phyloP scores from a whole-genome alignment of 1,140 invertebrate species.

The Drosophila quadrilineata region DNA sequence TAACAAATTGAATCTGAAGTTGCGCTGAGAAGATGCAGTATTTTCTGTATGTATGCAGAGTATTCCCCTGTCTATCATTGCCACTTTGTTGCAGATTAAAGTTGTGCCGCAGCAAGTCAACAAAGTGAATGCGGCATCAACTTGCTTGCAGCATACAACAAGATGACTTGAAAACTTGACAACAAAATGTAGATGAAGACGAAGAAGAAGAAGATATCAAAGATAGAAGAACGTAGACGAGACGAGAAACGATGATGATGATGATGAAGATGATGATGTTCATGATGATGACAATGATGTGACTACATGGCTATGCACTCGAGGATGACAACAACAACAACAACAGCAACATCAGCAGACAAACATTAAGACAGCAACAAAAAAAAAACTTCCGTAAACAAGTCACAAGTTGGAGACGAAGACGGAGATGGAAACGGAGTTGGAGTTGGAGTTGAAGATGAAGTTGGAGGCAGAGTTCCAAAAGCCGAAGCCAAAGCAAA shows the following conservation, averaged over 20 bases:
- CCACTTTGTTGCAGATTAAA: too few relatives aligned
- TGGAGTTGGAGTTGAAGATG: neutral
- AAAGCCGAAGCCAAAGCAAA: constrained; percentile 33
- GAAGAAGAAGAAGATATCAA: constrained; percentile 43
- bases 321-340: constrained; percentile 38
- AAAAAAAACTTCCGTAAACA: constrained; percentile 77
- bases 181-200: constrained; percentile 43
- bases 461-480: neutral
- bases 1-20: too few relatives aligned
- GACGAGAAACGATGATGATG: neutral
- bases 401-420: too few relatives aligned
- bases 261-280: constrained; percentile 4
- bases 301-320: constrained; percentile 75
- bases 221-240: constrained; percentile 25
- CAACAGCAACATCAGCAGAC: neutral
- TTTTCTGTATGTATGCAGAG: too few relatives aligned
- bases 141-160: constrained; percentile 68
- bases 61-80: too few relatives aligned
- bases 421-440: constrained; percentile 21
- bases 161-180: constrained; percentile 61
- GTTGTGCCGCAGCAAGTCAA: constrained; percentile 59
- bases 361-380: neutral
- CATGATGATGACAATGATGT: constrained; percentile 12
- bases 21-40: too few relatives aligned
- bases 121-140: constrained; percentile 59